Evolutionary conservation across 1,140 invertebrate genomes (phyloP).

Genomic region (Tetraneura akinire): DNA sequence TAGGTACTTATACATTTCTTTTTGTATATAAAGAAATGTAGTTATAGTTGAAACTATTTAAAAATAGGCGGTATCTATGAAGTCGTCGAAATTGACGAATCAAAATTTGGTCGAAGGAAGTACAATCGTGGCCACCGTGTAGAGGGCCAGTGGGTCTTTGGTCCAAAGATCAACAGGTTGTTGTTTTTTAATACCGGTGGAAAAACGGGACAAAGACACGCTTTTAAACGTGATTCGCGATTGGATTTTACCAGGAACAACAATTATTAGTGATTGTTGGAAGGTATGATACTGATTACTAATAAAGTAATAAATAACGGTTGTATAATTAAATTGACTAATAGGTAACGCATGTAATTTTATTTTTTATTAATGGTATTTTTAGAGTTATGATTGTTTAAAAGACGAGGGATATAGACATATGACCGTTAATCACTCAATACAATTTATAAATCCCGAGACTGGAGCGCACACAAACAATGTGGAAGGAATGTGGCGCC

Average conservation of each 20-base stretch:
- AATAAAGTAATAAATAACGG: not conserved
- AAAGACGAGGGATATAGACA: conserved; percentile 51
- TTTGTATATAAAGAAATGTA: not conserved
- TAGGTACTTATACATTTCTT: not conserved
- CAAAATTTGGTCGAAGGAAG: conserved; percentile 32
- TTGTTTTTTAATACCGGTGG: conserved; percentile 22
- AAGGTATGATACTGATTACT: conserved; percentile 52
- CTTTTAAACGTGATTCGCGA: conserved; percentile 53
- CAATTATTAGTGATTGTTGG: conserved; percentile 56
- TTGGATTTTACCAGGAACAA: conserved; percentile 55
- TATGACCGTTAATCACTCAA: conserved; percentile 53
- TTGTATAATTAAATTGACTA: conserved; percentile 1
- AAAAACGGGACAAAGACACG: not conserved
- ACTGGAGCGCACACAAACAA: conserved; percentile 53
- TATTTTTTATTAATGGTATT: no score
- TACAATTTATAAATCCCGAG: conserved; percentile 54
- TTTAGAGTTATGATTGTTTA: conserved; percentile 15
- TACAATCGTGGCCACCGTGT: conserved; percentile 6
- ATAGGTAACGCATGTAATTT: no score
- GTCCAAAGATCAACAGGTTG: not conserved
- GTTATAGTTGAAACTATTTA: no score
- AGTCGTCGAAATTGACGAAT: not conserved
- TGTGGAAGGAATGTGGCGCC: conserved; percentile 51
- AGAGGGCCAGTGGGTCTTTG: conserved; percentile 30
- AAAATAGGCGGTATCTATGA: not conserved